Base-by-base conservation (phyloP, 2,797 vertebrate species). In the Trichosurus vulpecula region DNA sequence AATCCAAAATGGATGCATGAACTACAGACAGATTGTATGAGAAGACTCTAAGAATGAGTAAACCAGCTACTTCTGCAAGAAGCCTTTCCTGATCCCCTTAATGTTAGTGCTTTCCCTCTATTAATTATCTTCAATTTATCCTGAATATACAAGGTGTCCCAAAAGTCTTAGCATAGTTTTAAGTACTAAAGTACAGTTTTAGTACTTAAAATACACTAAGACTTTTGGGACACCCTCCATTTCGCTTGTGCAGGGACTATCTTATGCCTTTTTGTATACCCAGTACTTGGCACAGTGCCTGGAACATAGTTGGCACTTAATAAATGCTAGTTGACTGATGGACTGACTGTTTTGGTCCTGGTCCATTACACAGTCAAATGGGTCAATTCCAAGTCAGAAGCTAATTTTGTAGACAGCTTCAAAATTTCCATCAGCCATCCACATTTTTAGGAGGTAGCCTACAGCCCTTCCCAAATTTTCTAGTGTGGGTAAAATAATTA, bases 401-500 rank as follows among this genome's bases (percentile, higher is more conserved):
- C 41, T 81, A 81, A 81, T 81, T 81, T 47, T 81, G 16, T 22
- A 25, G 22, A 27, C 41, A 81, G 92, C 92, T 95, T 93, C 3
- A 92, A 96, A 95, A 97, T 25, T 54, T 92, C 56, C 94, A 19
- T n/a, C 94, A 94, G 81, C 52, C 29, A 90, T 16, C 47, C 52
- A 57, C 90, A 90, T 11, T 93, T 81, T 58, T 81, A 53, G 29
- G 74, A 92, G 16, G 53, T 51, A 96, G 61, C 94, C 96, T 87
- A 95, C 94, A 94, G 61, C 56, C 92, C 91, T 94, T 95, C 52
- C 31, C 35, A 96, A 95, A 92, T 41, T 92, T 95, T 91, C 16
- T 2, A 74, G 58, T 87, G 93, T 95, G 54, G 51, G 57, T 92
- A n/a, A 96, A 52, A 89, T 54, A 29, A 97, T 61, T 89, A 54